Evolutionary conservation across 2,113 vertebrate species (phyloP).

Genomic region (Seriola rivoliana): DNA sequence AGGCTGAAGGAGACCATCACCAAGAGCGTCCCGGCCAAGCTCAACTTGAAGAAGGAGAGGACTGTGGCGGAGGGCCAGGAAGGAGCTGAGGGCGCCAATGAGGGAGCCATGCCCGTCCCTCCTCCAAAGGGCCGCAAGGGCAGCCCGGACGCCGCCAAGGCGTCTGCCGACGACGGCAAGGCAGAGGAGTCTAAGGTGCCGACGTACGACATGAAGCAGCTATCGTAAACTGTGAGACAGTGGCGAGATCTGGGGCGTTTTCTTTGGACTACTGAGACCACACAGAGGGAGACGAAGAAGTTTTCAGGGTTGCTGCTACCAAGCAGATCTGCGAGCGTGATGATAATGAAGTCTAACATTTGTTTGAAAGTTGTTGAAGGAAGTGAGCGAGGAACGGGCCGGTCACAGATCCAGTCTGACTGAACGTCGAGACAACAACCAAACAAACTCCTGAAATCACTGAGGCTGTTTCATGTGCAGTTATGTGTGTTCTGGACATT

Average conservation of each 20-base stretch:
- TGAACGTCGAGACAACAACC: conserved; percentile 13
- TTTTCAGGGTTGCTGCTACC: not conserved
- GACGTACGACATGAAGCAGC: conserved; percentile 92
- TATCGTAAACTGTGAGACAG: conserved; percentile 77
- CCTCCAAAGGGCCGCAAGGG: conserved; percentile 86
- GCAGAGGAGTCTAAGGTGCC: conserved; percentile 86
- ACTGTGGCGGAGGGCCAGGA: conserved; percentile 89
- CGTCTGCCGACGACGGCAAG: conserved; percentile 81
- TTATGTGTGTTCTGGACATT: conserved; percentile 23
- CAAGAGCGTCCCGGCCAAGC: conserved; percentile 90
- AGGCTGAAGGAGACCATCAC: conserved; percentile 92
- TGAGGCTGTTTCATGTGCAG: not conserved
- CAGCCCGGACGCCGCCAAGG: conserved; percentile 81
- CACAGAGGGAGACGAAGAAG: not conserved
- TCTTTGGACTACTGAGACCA: conserved; percentile 55
- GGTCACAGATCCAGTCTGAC: conserved; percentile 4
- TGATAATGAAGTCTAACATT: not conserved
- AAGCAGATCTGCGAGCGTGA: conserved; percentile 20
- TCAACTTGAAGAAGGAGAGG: conserved; percentile 90
- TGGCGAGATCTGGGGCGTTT: conserved; percentile 6
- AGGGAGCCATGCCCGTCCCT: conserved; percentile 81
- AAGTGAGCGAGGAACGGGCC: conserved; percentile 21
- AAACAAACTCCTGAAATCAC: conserved; percentile 1
- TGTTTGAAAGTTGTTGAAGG: conserved; percentile 20
- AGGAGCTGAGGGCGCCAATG: conserved; percentile 84